Evolutionary conservation across 1,140 invertebrate species (phyloP).

Genomic region (Cherax quadricarinatus): DNA sequence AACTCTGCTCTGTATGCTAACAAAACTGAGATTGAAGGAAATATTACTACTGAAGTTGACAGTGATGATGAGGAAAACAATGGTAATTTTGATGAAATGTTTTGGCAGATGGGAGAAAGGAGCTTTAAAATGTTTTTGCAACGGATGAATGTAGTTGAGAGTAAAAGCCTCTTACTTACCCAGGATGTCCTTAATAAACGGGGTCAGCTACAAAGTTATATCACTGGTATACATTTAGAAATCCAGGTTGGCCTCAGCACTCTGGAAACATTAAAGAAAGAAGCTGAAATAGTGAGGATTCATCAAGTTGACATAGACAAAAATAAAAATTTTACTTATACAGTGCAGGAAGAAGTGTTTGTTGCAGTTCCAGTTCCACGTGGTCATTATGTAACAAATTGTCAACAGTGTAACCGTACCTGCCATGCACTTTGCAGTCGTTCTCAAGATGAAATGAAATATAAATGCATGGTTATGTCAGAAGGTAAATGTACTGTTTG

Average conservation of each 20-base stretch:
- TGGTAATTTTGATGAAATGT: constrained; percentile 10
- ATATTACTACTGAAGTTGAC: constrained; percentile 6
- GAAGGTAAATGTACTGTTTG: constrained; percentile 14
- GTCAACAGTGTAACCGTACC: not conserved
- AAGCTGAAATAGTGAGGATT: not conserved
- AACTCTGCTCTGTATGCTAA: constrained; percentile 27
- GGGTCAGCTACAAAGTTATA: not conserved
- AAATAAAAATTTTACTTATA: constrained; percentile 25
- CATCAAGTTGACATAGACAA: constrained; percentile 26
- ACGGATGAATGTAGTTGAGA: not conserved
- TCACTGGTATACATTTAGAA: not conserved
- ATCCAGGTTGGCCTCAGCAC: constrained; percentile 6
- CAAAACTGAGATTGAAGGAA: not conserved
- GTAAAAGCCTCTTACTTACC: constrained; percentile 23
- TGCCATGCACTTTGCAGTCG: not conserved
- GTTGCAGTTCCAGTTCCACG: no score
- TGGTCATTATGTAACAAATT: not conserved
- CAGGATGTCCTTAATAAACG: constrained; percentile 34
- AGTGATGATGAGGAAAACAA: not conserved
- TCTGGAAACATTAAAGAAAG: constrained; percentile 20
- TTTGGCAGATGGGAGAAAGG: constrained; percentile 27
- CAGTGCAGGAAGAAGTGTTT: not conserved
- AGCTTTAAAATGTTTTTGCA: constrained; percentile 9
- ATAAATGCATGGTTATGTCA: not conserved
- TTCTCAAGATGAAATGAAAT: not conserved